Conservation (phyloP, 1,140 invertebrate species). For the Whitmania pigra region DNA sequence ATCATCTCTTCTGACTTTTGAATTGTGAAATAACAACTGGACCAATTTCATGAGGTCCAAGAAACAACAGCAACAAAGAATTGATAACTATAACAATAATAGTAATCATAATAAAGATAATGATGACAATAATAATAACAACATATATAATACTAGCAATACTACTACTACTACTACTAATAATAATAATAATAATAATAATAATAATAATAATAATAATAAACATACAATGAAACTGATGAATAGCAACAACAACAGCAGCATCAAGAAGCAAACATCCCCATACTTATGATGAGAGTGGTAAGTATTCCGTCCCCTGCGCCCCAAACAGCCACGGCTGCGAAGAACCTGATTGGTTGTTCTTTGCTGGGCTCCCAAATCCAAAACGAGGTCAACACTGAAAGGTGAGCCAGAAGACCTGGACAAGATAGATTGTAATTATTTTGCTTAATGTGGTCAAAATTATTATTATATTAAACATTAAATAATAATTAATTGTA, state of each 20-base stretch:
- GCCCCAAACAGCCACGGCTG: conserved; percentile 31
- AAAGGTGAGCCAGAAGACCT: conserved; percentile 29
- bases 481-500: no score
- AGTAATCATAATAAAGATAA: not conserved
- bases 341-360: conserved; percentile 26
- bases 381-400: conserved; percentile 28
- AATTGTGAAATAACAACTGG: no score
- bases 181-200: not conserved
- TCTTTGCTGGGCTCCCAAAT: conserved; percentile 29
- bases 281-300: conserved; percentile 32
- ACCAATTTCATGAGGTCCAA: no score
- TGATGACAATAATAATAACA: not conserved
- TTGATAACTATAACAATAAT: not conserved
- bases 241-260: no score
- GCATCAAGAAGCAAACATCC: no score
- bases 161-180: no score
- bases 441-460: no score
- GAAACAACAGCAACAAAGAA: no score
- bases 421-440: no score
- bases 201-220: not conserved
- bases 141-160: not conserved
- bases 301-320: conserved; percentile 34
- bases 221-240: no score
- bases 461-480: no score
- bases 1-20: no score